Percentiles rank a stretch among this genome's conserved stretches.
Conservation (phyloP, 2,113 vertebrate genomes). For the Psettodes erumei region DNA sequence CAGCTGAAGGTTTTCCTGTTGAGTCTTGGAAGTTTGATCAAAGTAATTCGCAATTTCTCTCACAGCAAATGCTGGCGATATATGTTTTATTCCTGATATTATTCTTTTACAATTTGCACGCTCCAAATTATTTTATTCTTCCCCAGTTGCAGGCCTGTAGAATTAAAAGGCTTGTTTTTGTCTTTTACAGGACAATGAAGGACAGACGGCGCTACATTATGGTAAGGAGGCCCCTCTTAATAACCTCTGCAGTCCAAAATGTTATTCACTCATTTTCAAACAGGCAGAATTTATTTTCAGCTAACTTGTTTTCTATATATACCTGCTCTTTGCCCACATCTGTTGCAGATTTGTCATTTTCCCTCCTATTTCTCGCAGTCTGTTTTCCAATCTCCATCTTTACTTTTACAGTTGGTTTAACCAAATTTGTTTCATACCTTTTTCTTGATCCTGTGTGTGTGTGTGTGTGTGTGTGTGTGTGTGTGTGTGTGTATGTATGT, state of each 20-base stretch:
- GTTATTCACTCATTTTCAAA: background rate
- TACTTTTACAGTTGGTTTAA: conserved; percentile 47
- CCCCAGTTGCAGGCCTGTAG: conserved; percentile 20
- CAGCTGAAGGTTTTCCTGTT: conserved; percentile 38
- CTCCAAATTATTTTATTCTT: conserved; percentile 29
- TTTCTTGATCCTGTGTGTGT: conserved; percentile 24
- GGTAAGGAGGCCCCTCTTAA: conserved; percentile 85
- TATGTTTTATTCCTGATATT: conserved; percentile 7
- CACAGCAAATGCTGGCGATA: background rate
- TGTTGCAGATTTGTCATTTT: conserved; percentile 30
- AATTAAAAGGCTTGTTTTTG: conserved; percentile 65
- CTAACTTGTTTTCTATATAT: conserved; percentile 35
- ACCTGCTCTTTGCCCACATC: conserved; percentile 24
- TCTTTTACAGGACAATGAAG: conserved; percentile 92
- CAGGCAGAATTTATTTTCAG: conserved; percentile 4
- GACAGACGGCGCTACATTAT: conserved; percentile 97
- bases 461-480: conserved; percentile 23
- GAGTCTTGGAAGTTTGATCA: conserved; percentile 10
- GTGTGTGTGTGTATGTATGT: conserved; percentile 24
- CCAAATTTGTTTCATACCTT: conserved; percentile 46
- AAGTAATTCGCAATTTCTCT: conserved; percentile 21
- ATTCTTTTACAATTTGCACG: conserved; percentile 28
- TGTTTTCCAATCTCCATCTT: conserved; percentile 23
- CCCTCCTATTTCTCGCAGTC: conserved; percentile 7
- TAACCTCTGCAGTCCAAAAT: background rate